Percentiles rank a stretch among this genome's conserved stretches.
Evolutionary conservation across 2,888 invertebrate species (phyloP).

Genomic region (Didymodactylos carnosus): DNA sequence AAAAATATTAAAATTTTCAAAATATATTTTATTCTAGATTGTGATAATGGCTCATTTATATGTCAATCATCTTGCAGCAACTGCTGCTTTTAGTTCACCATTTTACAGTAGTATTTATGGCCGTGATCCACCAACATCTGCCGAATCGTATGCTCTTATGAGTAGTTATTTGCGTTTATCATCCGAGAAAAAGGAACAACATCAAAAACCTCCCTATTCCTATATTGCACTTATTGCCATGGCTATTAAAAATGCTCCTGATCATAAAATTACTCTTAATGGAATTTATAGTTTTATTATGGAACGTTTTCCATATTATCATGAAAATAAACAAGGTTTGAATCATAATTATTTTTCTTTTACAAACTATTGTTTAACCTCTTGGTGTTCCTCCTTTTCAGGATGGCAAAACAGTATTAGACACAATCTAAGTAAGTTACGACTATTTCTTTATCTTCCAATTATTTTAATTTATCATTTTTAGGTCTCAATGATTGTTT

Average conservation of each 20-base stretch:
- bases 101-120: neutral
- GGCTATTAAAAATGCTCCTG: conserved; percentile 35
- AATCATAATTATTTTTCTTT: conserved; percentile 16
- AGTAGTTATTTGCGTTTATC: neutral
- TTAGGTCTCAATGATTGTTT: conserved; percentile 33
- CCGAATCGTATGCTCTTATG: neutral
- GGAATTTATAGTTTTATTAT: conserved; percentile 37
- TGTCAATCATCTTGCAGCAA: no score
- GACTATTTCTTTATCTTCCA: no score
- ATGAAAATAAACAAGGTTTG: conserved; percentile 36
- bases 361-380: neutral
- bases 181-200: neutral
- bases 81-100: conserved; percentile 1
- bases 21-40: no score
- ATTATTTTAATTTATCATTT: no score
- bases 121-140: neutral
- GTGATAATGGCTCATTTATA: no score
- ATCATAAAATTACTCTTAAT: conserved; percentile 35
- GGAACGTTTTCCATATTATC: conserved; percentile 36
- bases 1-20: no score
- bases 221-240: conserved; percentile 38
- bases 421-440: conserved; percentile 29
- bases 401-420: conserved; percentile 30
- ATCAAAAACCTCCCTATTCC: conserved; percentile 19
- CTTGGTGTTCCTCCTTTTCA: neutral